Evolutionary conservation across 1,140 invertebrate species (phyloP).

Genomic region (Nephotettix cincticeps): DNA sequence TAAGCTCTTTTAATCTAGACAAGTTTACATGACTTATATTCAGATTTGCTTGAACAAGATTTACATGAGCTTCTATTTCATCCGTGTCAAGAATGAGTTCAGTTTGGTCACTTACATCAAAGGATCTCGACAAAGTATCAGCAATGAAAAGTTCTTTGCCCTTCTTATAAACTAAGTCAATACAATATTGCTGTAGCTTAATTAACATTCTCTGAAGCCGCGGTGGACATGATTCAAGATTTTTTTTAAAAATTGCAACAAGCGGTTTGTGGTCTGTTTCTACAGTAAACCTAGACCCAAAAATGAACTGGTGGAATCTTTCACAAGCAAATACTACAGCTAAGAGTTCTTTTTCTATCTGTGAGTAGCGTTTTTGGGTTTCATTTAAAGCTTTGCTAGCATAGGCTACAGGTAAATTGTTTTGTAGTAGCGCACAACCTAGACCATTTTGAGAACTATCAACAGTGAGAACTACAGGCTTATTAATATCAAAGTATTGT

Average conservation of each 20-base stretch:
- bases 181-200: background rate
- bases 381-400: background rate
- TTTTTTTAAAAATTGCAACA: background rate
- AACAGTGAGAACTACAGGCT: background rate
- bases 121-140: background rate
- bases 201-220: background rate
- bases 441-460: background rate
- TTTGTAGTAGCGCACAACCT: background rate
- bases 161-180: background rate
- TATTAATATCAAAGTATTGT: background rate
- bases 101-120: background rate
- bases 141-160: background rate
- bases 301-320: background rate
- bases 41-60: background rate
- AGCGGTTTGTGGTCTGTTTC: background rate
- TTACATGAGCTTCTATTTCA: background rate
- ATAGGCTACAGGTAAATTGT: background rate
- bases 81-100: background rate
- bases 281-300: background rate
- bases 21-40: background rate
- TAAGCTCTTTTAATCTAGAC: background rate
- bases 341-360: conserved; percentile 21
- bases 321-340: conserved; percentile 23
- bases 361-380: background rate
- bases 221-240: background rate